Conservation (phyloP, 1,140 invertebrate species). For the Caenorhabditis elegans region WBcel235 BX284602.5:4882001-4882500, state of each 20-base stretch:
- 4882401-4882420: no score
- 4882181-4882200: conserved; percentile 43
- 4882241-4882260: conserved; percentile 38
- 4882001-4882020: background rate
- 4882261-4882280: no score
- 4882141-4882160: conserved; percentile 28
- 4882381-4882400: no score
- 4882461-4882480: no score
- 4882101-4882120: background rate
- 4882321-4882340: no score
- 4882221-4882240: conserved; percentile 50
- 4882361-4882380: no score
- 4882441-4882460: no score
- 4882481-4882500: no score
- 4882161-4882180: conserved; percentile 38
- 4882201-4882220: conserved; percentile 52
- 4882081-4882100: background rate
- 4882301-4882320: no score
- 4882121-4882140: conserved; percentile 29
- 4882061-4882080: background rate
- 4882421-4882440: no score
- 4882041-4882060: conserved; percentile 1
- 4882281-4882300: no score
- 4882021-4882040: background rate
- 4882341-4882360: no score